Percentiles rank a stretch among this genome's conserved stretches.
Evolutionary conservation across 2,888 invertebrate species (phyloP).

Genomic region (Pardosa pseudoannulata): DNA sequence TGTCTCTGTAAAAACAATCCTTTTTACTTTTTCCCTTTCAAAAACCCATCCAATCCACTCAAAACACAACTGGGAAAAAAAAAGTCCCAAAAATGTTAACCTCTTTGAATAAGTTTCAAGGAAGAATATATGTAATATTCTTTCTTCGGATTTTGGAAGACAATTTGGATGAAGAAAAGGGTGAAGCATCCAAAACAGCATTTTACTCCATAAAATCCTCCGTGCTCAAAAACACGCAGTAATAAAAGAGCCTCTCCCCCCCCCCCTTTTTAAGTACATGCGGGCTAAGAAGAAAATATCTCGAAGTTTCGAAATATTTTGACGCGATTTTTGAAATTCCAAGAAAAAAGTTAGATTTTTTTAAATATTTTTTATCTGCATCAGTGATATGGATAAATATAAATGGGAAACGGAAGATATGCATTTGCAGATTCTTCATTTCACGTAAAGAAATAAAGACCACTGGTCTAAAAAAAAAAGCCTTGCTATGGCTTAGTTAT

Average conservation of each 20-base stretch:
- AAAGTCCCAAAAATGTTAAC: slow-evolving; percentile 17
- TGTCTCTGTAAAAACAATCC: slow-evolving; percentile 31
- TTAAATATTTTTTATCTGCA: neutral
- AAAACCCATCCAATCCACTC: slow-evolving; percentile 48
- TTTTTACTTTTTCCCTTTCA: slow-evolving; percentile 16
- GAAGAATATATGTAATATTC: slow-evolving; percentile 27
- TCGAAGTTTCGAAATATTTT: neutral
- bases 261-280: no score
- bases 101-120: slow-evolving; percentile 55
- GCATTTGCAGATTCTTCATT: no score
- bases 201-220: neutral
- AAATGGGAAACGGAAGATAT: no score
- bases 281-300: neutral
- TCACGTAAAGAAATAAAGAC: no score
- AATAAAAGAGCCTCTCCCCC: no score
- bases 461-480: no score
- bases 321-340: neutral
- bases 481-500: no score
- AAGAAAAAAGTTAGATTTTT: neutral
- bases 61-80: slow-evolving; percentile 32
- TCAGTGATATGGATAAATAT: no score
- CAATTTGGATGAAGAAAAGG: slow-evolving; percentile 49
- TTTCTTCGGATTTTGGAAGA: slow-evolving; percentile 36
- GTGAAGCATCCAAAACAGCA: slow-evolving; percentile 18
- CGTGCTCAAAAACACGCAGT: no score